These are phyloP conservation scores for Oxygymnocypris stewartii DNA, from an alignment of 2,113 vertebrate genomes.

Conservation along the genomic window DNA sequence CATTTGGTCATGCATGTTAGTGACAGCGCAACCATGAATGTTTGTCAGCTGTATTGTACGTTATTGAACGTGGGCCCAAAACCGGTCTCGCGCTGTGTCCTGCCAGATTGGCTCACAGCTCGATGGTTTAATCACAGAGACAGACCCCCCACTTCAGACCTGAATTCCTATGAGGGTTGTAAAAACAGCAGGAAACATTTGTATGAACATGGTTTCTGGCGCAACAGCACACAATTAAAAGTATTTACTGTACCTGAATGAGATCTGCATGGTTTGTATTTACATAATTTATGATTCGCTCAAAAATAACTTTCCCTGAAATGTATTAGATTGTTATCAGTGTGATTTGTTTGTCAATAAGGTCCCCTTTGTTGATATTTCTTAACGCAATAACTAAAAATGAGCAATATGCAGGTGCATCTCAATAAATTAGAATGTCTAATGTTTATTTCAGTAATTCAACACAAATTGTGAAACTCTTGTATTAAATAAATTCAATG, in stretches of 20 bases:
- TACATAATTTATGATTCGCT: background rate
- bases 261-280: background rate
- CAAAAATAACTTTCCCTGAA: background rate
- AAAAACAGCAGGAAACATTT: conserved; percentile 23
- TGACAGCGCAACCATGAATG: conserved; percentile 23
- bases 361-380: too few relatives aligned
- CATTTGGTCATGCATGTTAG: conserved; percentile 14
- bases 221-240: background rate
- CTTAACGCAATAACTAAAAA: too few relatives aligned
- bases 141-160: conserved; percentile 13
- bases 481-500: too few relatives aligned
- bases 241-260: background rate
- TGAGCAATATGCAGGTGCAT: too few relatives aligned
- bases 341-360: background rate
- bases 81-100: background rate
- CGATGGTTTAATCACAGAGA: conserved; percentile 14
- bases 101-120: conserved; percentile 25
- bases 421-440: too few relatives aligned
- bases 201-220: background rate
- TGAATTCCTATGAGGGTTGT: conserved; percentile 1
- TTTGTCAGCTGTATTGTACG: conserved; percentile 38
- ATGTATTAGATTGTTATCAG: background rate
- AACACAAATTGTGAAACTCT: too few relatives aligned
- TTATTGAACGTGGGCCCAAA: conserved; percentile 33
- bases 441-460: too few relatives aligned